Conservation (phyloP, 2,113 vertebrate species). For the Desmodus rotundus region DNA sequence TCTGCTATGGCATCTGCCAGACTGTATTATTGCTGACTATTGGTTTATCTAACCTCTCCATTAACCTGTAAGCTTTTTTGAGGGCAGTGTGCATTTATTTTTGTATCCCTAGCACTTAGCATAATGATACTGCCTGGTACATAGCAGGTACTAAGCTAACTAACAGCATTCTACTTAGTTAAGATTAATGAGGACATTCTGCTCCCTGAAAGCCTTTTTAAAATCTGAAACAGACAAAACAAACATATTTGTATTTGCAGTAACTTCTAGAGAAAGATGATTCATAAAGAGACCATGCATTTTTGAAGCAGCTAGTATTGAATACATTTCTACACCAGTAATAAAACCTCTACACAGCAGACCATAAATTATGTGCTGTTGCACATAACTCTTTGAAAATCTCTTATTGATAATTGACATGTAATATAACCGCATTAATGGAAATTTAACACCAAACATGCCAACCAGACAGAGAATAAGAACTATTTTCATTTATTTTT, state of each 20-base stretch:
- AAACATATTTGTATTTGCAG: not conserved
- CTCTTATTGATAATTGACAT: not conserved
- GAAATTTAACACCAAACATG: not conserved
- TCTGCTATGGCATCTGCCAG: not conserved
- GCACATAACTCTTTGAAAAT: not conserved
- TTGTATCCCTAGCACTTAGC: not conserved
- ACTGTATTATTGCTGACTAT: not conserved
- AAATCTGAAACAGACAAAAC: constrained; percentile 5
- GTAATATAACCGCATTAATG: not conserved
- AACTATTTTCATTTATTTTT: not conserved
- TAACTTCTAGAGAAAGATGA: constrained; percentile 1
- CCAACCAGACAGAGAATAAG: not conserved
- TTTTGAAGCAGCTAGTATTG: not conserved
- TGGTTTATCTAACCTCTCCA: not conserved
- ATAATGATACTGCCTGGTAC: not conserved
- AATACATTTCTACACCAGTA: not conserved
- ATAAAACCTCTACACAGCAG: constrained; percentile 25
- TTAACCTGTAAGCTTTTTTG: not conserved
- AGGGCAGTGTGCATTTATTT: not conserved
- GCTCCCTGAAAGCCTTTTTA: not conserved
- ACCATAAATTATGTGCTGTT: not conserved
- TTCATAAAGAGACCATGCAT: not conserved
- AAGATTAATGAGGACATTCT: constrained; percentile 35
- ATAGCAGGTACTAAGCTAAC: not conserved
- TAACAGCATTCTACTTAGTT: constrained; percentile 13